Percentiles rank a stretch among this genome's conserved stretches.
Conservation (phyloP, 2,888 invertebrate species). For the Polylopha cassiicola region DNA sequence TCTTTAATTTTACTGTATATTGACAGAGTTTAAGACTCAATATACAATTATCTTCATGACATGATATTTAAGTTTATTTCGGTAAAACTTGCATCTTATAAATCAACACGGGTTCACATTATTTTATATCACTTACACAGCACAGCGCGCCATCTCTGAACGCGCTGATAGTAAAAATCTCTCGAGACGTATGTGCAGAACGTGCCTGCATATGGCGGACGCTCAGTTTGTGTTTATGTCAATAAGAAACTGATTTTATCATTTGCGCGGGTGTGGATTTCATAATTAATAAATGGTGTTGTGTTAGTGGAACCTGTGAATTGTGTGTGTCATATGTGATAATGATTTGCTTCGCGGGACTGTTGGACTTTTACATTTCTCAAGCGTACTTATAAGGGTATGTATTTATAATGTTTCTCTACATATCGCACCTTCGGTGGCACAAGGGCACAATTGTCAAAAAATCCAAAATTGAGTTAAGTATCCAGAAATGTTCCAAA, state of each 20-base stretch:
- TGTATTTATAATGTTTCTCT: slow-evolving; percentile 65
- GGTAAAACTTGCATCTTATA: too few relatives aligned
- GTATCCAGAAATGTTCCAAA: too few relatives aligned
- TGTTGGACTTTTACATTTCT: slow-evolving; percentile 59
- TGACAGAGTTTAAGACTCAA: too few relatives aligned
- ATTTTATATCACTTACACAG: background rate
- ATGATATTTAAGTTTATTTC: too few relatives aligned
- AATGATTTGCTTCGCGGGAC: slow-evolving; percentile 67
- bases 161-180: slow-evolving; percentile 28
- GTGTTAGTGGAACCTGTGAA: slow-evolving; percentile 67
- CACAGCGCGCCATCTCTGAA: slow-evolving; percentile 8
- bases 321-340: slow-evolving; percentile 67
- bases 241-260: slow-evolving; percentile 73
- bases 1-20: background rate
- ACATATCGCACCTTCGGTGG: too few relatives aligned
- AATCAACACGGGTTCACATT: too few relatives aligned
- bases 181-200: slow-evolving; percentile 51
- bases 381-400: slow-evolving; percentile 68
- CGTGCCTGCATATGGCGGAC: slow-evolving; percentile 75
- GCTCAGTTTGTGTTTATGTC: slow-evolving; percentile 77
- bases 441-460: too few relatives aligned
- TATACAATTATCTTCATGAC: too few relatives aligned
- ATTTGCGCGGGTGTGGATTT: slow-evolving; percentile 75
- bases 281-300: slow-evolving; percentile 57
- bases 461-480: too few relatives aligned